phyloP scores from a whole-genome alignment of 2,888 invertebrate species.

The Bombylius major region DNA sequence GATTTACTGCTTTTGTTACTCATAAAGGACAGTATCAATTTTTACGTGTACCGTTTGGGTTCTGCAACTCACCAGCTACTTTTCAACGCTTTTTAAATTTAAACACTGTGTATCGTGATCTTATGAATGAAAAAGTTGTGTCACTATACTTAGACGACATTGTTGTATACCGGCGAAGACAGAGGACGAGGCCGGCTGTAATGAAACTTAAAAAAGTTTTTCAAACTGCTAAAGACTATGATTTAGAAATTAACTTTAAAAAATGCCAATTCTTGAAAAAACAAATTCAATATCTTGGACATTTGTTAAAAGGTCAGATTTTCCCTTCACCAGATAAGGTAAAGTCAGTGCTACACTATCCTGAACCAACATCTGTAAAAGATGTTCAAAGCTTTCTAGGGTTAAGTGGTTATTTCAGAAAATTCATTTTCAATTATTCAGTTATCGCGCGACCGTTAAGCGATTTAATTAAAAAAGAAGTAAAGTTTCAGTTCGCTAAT shows the following conservation, averaged over 20 bases:
- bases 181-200: slow-evolving; percentile 3
- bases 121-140: slow-evolving; percentile 7
- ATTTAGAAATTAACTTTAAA: slow-evolving; percentile 10
- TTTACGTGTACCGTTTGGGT: not conserved
- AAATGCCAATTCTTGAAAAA: slow-evolving; percentile 18
- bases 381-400: too few relatives aligned
- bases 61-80: not conserved
- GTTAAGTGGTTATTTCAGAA: too few relatives aligned
- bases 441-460: too few relatives aligned
- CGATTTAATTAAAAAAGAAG: too few relatives aligned
- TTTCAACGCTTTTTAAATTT: slow-evolving; percentile 3
- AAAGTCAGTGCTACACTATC: too few relatives aligned
- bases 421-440: too few relatives aligned
- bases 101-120: slow-evolving; percentile 5
- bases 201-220: slow-evolving; percentile 3
- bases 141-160: slow-evolving; percentile 11
- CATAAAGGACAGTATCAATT: not conserved
- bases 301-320: not conserved
- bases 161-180: slow-evolving; percentile 3
- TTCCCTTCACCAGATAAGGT: too few relatives aligned
- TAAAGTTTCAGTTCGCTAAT: too few relatives aligned
- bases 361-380: too few relatives aligned
- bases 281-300: slow-evolving; percentile 20
- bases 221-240: slow-evolving; percentile 1
- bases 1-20: too few relatives aligned